Evolutionary conservation across 2,888 invertebrate species (phyloP).

Genomic region (Diachrysia chrysitis): DNA sequence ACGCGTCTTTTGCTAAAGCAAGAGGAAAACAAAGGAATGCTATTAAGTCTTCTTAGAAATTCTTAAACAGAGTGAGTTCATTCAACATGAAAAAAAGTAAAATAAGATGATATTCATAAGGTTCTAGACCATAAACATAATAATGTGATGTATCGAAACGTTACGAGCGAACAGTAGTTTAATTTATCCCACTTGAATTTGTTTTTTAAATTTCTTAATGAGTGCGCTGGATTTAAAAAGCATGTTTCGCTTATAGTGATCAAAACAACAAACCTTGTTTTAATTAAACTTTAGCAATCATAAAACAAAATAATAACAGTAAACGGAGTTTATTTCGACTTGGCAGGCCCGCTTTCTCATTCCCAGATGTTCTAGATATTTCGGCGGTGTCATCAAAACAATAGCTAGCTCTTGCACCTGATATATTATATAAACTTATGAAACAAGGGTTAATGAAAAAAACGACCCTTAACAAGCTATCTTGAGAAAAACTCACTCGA

Average conservation of each 20-base stretch:
- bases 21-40: not conserved
- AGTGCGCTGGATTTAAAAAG: not conserved
- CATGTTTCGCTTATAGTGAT: not conserved
- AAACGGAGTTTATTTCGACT: conserved; percentile 13
- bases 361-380: conserved; percentile 51
- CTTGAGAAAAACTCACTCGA: no score
- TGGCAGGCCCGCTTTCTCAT: conserved; percentile 37
- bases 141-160: no score
- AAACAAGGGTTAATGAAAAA: not conserved
- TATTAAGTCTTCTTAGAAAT: not conserved
- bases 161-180: no score
- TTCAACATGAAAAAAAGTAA: not conserved
- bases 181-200: no score
- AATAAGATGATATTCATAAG: not conserved
- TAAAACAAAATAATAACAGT: conserved; percentile 12
- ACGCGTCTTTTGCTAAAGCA: not conserved
- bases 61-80: not conserved
- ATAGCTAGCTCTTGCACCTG: conserved; percentile 13
- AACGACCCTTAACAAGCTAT: not conserved
- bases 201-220: not conserved
- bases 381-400: conserved; percentile 36
- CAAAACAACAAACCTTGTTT: not conserved
- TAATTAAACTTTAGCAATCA: not conserved
- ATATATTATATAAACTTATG: conserved; percentile 9
- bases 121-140: no score